Base-by-base conservation (phyloP, 2,888 invertebrate species). In the Masnerella sp. region DNA sequence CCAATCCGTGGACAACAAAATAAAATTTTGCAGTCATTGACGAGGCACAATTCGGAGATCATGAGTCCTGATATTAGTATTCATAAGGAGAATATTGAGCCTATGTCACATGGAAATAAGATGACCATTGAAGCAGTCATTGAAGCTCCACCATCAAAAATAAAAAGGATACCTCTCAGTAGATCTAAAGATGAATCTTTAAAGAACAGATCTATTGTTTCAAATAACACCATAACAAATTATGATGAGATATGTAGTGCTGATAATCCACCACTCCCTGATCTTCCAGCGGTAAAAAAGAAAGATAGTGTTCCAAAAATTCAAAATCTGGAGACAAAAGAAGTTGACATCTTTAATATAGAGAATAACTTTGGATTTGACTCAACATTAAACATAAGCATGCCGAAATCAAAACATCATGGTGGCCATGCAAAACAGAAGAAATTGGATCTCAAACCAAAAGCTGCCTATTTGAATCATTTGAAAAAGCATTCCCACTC, bases 331-430 rank as follows among this genome's bases (percentile, higher is more conserved):
- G 32, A 3, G 5, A 5, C 32, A 3, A 32, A 5, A 32, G 32
- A 9, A 32, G 3, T 3, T n/a, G n/a, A 32, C 32, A 5, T 32
- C n/a, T 61, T 43, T 15, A n/a, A 47, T 22, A 11, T 62, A 14
- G 51, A 51, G 5, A 62, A 61, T 40, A 49, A 47, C 1, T 61
- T 61, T 30, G 61, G 61, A 9, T 61, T 61, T 47, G 47, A 45
- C 43, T 15, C 17, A n/a, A n/a, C n/a, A n/a, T n/a, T n/a, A n/a
- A n/a, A n/a, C n/a, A n/a, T n/a, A n/a, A n/a, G n/a, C n/a, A n/a
- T n/a, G n/a, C n/a, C n/a, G n/a, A n/a, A n/a, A n/a, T n/a, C n/a
- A n/a, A n/a, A n/a, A n/a, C n/a, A n/a, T n/a, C n/a, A n/a, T n/a
- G n/a, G n/a, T n/a, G n/a, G n/a, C n/a, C n/a, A n/a, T n/a, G n/a